Evolutionary conservation across 2,797 vertebrate species (phyloP), one percentile per base, ranked within the genome.

Genomic region (Sebastes matsubarae): DNA sequence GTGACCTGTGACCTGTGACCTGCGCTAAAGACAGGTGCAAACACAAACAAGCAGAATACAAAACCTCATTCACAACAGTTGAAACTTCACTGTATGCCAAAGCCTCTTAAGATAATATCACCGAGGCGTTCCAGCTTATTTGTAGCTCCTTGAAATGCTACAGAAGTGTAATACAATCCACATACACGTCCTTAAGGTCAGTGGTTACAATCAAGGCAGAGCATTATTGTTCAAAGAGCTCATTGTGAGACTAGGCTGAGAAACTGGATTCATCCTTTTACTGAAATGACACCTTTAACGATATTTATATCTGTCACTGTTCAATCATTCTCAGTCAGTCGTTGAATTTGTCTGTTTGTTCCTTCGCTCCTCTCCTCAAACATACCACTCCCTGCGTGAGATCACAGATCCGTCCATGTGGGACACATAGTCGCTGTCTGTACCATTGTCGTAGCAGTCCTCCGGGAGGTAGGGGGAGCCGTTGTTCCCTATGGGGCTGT

Each of bases 371-470:
- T 79, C 29, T 65, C 54, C 84, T 96, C 97, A 99, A 91, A 99
- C 98, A 91, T 99, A 99, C 98, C 98, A 99, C 95, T 99, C 98
- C 91, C 97, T 97, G 93, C 98, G 97, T 78, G 98, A 99, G 95
- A 99, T 99, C 92, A 99, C 97, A 6, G 98, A 98, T 58, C 98
- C 98, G 83, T 99, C 98, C 95, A 98, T 95, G 93, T 99, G 98
- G 84, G 98, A 98, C 89, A 99, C 98, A 68, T 98, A 98, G 91
- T 99, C 98, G 95, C 97, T 96, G 95, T 99, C 98, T 81, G 96
- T 97, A 71, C 97, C 97, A 57, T 97, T 97, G 76, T 98, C 96
- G 4, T 95, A 98, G 91, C 95, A 96, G 94, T 97, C 97, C 86
- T 97, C 97, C 82, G 94, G 96, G 82, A 97, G 90, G 82, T 98